phyloP scores from a whole-genome alignment of 2,113 vertebrate species.

The Platysternon megacephalum region DNA sequence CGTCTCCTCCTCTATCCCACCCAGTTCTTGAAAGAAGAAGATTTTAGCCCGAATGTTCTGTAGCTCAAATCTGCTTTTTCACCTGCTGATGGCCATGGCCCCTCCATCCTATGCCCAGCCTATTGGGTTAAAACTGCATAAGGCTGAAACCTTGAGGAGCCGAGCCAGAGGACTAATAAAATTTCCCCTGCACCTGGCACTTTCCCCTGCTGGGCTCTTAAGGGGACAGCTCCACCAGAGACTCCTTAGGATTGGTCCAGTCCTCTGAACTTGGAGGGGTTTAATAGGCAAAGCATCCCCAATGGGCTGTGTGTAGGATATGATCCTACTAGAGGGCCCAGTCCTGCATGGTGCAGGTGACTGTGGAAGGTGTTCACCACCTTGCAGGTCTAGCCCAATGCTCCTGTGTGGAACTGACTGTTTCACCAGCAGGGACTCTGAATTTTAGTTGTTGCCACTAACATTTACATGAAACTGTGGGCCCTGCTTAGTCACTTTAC shows the following conservation, averaged over 20 bases:
- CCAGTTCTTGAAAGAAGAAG: not conserved
- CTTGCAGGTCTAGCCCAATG: rapidly evolving
- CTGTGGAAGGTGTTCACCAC: not conserved
- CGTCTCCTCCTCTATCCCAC: not conserved
- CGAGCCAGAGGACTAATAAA: not conserved
- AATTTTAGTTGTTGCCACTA: rapidly evolving
- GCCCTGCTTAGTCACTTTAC: rapidly evolving
- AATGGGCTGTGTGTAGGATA: rapidly evolving
- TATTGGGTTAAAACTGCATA: not conserved
- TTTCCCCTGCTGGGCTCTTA: not conserved
- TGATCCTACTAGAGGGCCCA: rapidly evolving
- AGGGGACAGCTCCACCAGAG: not conserved
- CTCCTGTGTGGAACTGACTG: rapidly evolving
- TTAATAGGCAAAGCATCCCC: rapidly evolving
- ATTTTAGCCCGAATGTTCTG: not conserved
- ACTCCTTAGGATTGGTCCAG: not conserved
- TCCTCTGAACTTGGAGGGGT: rapidly evolving
- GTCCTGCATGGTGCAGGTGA: not conserved
- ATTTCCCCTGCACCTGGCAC: slow-evolving; percentile 7
- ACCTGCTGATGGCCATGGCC: not conserved
- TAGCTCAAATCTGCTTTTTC: not conserved
- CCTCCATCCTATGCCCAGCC: not conserved
- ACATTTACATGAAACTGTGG: rapidly evolving
- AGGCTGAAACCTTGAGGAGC: not conserved
- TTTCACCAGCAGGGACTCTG: not conserved